Evolutionary conservation across 2,888 invertebrate genomes (phyloP), one percentile per base, ranked within the genome.

Genomic region (Drosophila anomalipes): DNA sequence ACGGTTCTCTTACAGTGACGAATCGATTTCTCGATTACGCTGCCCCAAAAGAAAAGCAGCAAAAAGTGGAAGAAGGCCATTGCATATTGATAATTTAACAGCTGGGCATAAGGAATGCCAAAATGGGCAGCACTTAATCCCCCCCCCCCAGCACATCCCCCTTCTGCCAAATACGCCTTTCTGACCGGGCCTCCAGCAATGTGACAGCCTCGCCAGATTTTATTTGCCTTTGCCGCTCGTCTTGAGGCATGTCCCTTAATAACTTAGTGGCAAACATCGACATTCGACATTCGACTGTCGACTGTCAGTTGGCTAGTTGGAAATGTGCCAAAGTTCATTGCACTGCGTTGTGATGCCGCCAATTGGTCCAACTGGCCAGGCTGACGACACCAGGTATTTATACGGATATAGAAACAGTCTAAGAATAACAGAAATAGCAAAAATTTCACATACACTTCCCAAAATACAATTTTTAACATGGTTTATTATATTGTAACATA

Each of bases 281-380:
- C 57, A n/a, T 39, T 28, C n/a, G 14, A 28, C 7, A n/a, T 39
- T 28, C n/a, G 14, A 28, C 7, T 28, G n/a, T 57, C 14, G 37
- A 57, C 28, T 30, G 39, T 65, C 57, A 35, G 58, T 58, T 53
- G 57, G 70, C 64, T 54, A 68, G 70, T 83, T 86, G 83, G 86
- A 83, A 83, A 77, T 86, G 72, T 80, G 82, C 86, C 86, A 86
- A 82, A 85, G 86, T 82, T 82, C 83, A 77, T 64, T 82, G 82
- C 62, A 82, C 82, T 76, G 66, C 64, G 64, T 67, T 80, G 67
- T 72, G 54, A 62, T 67, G 35, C 37, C 68, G 44, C 68, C 68
- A 76, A 67, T 63, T 70, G 41, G 37, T 33, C 57, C n/a, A 57
- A 30, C 39, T n/a, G 39, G 14, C 12, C 12, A 12, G 44, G 5